Evolutionary conservation across 2,797 vertebrate species (phyloP).

Genomic region (Diceros bicornis): DNA sequence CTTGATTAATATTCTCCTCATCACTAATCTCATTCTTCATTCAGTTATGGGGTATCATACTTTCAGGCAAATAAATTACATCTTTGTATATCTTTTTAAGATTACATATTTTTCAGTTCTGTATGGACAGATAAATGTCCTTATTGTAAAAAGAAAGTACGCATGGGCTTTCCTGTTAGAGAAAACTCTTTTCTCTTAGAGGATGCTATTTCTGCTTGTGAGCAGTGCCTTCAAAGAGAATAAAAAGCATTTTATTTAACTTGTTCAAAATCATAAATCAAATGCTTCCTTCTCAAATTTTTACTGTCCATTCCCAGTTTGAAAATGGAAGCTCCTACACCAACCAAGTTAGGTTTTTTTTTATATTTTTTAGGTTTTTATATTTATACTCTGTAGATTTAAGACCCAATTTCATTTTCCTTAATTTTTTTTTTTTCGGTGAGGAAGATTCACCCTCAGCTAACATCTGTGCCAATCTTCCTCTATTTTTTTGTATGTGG

Average conservation of each 20-base stretch:
- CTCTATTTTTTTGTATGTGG: too few species aligned
- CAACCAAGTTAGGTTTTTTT: background rate
- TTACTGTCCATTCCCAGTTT: background rate
- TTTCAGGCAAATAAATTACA: background rate
- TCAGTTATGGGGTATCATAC: background rate
- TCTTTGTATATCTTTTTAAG: background rate
- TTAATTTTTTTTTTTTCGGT: background rate
- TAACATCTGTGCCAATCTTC: too few species aligned
- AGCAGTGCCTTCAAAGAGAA: background rate
- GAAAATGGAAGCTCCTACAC: background rate
- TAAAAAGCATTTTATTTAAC: background rate
- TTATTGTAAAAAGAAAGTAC: background rate
- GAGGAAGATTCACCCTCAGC: too few species aligned
- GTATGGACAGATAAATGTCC: background rate
- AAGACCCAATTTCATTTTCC: background rate
- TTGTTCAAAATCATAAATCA: background rate
- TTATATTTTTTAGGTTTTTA: too few species aligned
- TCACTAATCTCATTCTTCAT: background rate
- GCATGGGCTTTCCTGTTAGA: background rate
- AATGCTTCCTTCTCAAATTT: background rate
- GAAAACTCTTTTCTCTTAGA: background rate
- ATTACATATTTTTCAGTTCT: background rate
- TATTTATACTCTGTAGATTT: background rate
- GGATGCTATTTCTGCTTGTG: background rate
- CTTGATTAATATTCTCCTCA: background rate